A percentile compares a stretch with the other conserved stretches of the same genome.
These are phyloP conservation scores for Mormyrops attenuatus DNA, from an alignment of 2,797 vertebrate species.

Conservation along the genomic window DNA sequence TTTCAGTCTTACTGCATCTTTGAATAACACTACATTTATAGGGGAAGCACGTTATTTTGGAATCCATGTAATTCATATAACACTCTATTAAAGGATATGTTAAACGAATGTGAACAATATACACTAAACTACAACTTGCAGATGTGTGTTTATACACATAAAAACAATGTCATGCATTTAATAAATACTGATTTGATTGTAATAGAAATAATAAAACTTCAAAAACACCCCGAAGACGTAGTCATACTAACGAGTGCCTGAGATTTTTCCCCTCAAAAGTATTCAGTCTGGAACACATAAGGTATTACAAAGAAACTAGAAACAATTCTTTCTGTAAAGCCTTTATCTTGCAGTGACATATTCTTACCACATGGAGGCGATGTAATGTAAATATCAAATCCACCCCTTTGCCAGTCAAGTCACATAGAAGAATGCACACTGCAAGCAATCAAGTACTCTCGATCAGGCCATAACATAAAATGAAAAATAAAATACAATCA, in stretches of 20 bases:
- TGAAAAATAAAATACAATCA: not conserved
- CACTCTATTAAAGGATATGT: not conserved
- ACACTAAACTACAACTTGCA: not conserved
- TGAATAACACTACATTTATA: not conserved
- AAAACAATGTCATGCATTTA: not conserved
- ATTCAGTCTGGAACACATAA: not conserved
- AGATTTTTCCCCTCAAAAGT: not conserved
- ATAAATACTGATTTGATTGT: not conserved
- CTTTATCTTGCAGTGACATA: not conserved
- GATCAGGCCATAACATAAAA: not conserved
- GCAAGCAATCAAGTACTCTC: not conserved
- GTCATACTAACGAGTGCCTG: not conserved
- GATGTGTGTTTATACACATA: not conserved
- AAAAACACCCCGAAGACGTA: not conserved
- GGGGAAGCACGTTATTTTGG: not conserved
- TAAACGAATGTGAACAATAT: not conserved
- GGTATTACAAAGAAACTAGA: not conserved
- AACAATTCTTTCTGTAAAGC: not conserved
- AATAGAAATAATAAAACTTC: not conserved
- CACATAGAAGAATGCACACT: not conserved
- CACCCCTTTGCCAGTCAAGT: not conserved
- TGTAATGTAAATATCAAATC: not conserved
- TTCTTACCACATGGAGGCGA: constrained; percentile 5
- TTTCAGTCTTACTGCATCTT: not conserved
- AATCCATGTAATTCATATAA: not conserved